phyloP scores from a whole-genome alignment of 2,113 vertebrate species.

The Dicaeum eximium region DNA sequence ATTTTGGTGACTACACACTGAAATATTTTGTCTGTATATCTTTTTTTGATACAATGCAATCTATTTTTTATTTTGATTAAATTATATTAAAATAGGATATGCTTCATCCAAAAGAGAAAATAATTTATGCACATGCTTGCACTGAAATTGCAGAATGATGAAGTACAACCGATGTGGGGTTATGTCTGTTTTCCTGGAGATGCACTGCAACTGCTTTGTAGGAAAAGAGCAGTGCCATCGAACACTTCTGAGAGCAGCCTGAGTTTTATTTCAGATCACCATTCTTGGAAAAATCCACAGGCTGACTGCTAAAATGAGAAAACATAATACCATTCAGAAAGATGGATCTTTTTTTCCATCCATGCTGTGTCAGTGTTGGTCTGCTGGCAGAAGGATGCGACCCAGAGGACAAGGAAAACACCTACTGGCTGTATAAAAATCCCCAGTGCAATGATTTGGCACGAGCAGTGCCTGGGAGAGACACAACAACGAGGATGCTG shows the following conservation, averaged over 20 bases:
- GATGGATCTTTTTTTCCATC: neutral
- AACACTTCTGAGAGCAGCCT: neutral
- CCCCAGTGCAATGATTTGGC: neutral
- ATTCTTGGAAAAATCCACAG: neutral
- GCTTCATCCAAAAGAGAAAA: neutral
- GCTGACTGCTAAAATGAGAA: neutral
- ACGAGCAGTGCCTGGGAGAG: neutral
- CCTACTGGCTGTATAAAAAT: neutral
- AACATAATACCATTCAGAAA: neutral
- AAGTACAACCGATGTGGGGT: neutral
- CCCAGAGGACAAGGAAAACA: neutral
- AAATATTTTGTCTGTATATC: conserved; percentile 38
- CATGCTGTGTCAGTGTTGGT: neutral
- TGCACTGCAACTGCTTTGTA: neutral
- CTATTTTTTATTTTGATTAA: conserved; percentile 7
- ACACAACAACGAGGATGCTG: rapidly evolving
- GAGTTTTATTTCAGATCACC: neutral
- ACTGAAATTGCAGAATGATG: neutral
- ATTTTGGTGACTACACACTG: conserved; percentile 26
- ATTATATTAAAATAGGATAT: neutral
- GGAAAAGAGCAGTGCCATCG: neutral
- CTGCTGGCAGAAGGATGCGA: neutral
- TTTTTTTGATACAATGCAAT: neutral
- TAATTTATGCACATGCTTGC: neutral
- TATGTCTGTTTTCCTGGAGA: neutral